A percentile compares a stretch with the other conserved stretches of the same genome.
Conservation (phyloP, 2,113 vertebrate species). For the Cynocephalus volans region DNA sequence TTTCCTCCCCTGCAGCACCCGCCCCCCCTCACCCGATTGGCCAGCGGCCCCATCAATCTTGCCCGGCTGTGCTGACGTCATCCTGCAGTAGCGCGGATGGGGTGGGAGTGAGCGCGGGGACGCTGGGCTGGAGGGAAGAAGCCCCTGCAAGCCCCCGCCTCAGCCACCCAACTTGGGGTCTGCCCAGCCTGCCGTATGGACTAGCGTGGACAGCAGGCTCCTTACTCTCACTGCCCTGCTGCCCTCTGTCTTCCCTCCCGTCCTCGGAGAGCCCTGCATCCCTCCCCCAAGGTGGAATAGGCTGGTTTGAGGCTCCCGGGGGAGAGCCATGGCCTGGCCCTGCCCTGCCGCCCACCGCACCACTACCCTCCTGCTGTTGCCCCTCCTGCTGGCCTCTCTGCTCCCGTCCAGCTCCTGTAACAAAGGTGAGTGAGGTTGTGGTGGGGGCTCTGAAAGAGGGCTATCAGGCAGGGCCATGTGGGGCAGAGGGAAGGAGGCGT, state of each 20-base stretch:
- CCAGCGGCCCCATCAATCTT: slow-evolving; percentile 76
- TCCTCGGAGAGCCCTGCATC: neutral
- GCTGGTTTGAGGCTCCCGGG: slow-evolving; percentile 56
- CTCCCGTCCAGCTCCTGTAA: slow-evolving; percentile 84
- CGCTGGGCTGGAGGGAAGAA: slow-evolving; percentile 52
- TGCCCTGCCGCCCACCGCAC: slow-evolving; percentile 1
- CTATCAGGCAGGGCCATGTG: neutral
- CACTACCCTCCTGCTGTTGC: slow-evolving; percentile 80
- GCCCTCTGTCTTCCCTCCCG: neutral
- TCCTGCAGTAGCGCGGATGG: slow-evolving; percentile 88
- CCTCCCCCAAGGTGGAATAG: slow-evolving; percentile 66
- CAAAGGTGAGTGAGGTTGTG: slow-evolving; percentile 88
- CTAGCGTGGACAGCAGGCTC: slow-evolving; percentile 19
- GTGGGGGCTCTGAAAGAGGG: neutral
- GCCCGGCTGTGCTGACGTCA: slow-evolving; percentile 89
- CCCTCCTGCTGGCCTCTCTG: slow-evolving; percentile 83
- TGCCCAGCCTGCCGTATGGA: slow-evolving; percentile 39
- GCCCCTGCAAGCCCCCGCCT: slow-evolving; percentile 44
- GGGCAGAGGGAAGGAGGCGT: neutral
- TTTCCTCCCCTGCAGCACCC: slow-evolving; percentile 84
- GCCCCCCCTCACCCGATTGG: slow-evolving; percentile 83
- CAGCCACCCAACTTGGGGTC: slow-evolving; percentile 42
- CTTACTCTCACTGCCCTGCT: neutral
- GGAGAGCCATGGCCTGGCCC: slow-evolving; percentile 52
- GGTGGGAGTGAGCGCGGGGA: slow-evolving; percentile 81